phyloP scores from a whole-genome alignment of 2,888 invertebrate genomes.

The Elysia crispata region DNA sequence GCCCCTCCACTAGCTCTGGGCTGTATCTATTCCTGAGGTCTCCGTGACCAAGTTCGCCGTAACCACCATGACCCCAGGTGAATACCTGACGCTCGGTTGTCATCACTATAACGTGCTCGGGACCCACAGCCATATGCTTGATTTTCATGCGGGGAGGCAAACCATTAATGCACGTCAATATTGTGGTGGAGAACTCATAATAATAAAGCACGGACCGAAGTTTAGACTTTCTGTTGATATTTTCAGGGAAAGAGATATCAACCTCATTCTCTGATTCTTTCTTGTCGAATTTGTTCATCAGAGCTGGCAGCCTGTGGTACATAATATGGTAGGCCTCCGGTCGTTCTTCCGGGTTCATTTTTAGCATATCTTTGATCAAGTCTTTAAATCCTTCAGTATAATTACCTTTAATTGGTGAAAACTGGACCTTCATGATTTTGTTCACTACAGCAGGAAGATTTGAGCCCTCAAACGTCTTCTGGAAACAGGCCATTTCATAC shows the following conservation, averaged over 20 bases:
- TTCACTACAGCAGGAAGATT: conserved; percentile 86
- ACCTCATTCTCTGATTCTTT: conserved; percentile 69
- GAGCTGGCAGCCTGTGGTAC: conserved; percentile 76
- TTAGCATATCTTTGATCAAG: conserved; percentile 82
- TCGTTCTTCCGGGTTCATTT: conserved; percentile 82
- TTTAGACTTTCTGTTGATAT: conserved; percentile 61
- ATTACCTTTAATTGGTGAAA: conserved; percentile 83
- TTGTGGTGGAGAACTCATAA: conserved; percentile 70
- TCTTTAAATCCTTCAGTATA: conserved; percentile 83
- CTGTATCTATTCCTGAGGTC: conserved; percentile 78
- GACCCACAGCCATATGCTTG: conserved; percentile 77
- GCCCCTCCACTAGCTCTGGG: conserved; percentile 82
- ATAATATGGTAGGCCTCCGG: conserved; percentile 83
- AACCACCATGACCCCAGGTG: conserved; percentile 84
- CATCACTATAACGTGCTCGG: conserved; percentile 77
- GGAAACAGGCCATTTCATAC: conserved; percentile 86
- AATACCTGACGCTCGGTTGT: conserved; percentile 82
- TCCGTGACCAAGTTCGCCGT: conserved; percentile 83
- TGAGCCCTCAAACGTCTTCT: conserved; percentile 85
- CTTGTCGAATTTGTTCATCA: conserved; percentile 67
- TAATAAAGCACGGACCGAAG: conserved; percentile 75
- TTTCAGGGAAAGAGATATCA: conserved; percentile 61
- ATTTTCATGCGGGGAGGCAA: conserved; percentile 74
- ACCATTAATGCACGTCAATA: conserved; percentile 67
- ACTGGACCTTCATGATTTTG: conserved; percentile 86